Base-by-base conservation (phyloP, 2,888 invertebrate species). In the Ecliptopera silaceata region DNA sequence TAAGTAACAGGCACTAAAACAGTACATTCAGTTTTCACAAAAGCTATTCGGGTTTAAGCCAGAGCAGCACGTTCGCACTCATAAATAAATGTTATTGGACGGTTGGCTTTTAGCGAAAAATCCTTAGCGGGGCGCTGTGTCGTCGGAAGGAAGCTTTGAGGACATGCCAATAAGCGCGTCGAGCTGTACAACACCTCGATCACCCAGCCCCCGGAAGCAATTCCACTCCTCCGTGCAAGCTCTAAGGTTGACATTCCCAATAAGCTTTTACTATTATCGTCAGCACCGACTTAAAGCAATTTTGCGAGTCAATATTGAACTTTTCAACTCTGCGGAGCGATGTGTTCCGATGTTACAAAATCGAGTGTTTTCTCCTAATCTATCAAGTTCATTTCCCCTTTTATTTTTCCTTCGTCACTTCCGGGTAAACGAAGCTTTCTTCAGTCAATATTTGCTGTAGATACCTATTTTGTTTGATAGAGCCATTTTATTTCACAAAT, bases 221-320 rank as follows among this genome's bases (percentile, higher is more conserved):
- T 83, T 79, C 72, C 77, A 66, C 66, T 78, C 77, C 68, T 86
- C 75, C 58, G 70, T 61, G 60, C 69, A 65, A 63, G 75, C 66
- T 68, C 66, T 84, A 88, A 83, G 82, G 88, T 86, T 81, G 77
- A 84, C 75, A 84, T 80, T 88, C 65, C 74, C 72, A 82, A 80
- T 80, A 74, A 77, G 72, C 74, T 70, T 73, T 69, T 61, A 71
- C 75, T 79, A 82, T 85, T 84, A 88, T 87, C 82, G 79, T 69
- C 76, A 84, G 82, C 82, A 82, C 67, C 76, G 82, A 80, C 84
- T 87, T 88, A 86, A 85, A 87, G 86, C 86, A 88, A 90, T 88
- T 89, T 88, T 83, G 82, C 75, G 77, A 82, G 86, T 88, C 84
- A 89, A 90, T 88, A 89, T 89, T 88, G 82, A 81, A 85, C 80